Conservation (phyloP, 2,888 invertebrate genomes). For the Halictus quadricinctus region DNA sequence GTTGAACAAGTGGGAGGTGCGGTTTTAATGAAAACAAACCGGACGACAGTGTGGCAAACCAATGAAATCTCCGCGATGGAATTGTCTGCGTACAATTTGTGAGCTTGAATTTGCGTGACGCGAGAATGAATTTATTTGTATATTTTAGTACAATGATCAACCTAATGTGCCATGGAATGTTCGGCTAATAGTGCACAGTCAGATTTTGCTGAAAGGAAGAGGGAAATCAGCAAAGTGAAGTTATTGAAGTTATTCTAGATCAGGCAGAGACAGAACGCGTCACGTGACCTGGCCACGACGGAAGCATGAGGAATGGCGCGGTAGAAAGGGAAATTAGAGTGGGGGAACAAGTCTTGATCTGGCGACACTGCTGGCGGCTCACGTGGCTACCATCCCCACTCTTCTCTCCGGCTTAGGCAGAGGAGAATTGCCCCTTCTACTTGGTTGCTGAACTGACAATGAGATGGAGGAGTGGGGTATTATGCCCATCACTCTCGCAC, state of each 20-base stretch:
- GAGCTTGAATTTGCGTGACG: background rate
- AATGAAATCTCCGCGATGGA: background rate
- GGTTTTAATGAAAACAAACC: background rate
- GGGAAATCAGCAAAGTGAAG: background rate
- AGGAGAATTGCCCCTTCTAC: too few species aligned
- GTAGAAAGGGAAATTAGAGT: too few species aligned
- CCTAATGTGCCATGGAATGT: conserved; percentile 38
- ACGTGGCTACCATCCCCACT: too few species aligned
- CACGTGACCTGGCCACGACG: too few species aligned
- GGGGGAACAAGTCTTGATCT: too few species aligned
- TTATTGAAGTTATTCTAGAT: background rate
- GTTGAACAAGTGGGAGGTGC: background rate
- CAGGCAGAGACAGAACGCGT: too few species aligned
- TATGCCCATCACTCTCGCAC: too few species aligned
- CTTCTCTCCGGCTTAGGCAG: too few species aligned
- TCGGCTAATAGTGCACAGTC: background rate
- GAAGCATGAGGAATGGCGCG: too few species aligned
- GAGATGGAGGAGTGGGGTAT: too few species aligned
- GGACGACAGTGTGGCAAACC: background rate
- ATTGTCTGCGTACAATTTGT: background rate
- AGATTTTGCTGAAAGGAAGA: background rate
- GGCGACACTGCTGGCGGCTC: too few species aligned
- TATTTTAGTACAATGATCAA: background rate
- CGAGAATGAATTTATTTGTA: background rate
- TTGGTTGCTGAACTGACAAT: too few species aligned